Percentiles rank a stretch among this genome's conserved stretches.
These are phyloP conservation scores for Mayetiola destructor DNA, from an alignment of 2,888 invertebrate species.

Conservation along the genomic window DNA sequence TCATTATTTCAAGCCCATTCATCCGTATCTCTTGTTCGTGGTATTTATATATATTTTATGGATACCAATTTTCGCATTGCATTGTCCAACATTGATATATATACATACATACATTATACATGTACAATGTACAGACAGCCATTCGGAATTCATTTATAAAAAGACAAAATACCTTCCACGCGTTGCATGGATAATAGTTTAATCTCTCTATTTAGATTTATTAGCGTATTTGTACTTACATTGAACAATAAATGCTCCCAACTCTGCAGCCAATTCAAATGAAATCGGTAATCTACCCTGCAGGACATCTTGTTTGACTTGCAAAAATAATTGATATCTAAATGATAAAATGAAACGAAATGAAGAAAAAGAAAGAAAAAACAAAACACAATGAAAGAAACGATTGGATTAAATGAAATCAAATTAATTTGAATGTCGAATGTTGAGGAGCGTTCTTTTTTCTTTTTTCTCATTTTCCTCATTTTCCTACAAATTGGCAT, in stretches of 20 bases:
- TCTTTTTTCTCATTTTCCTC: neutral
- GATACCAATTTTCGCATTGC: no score
- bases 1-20: no score
- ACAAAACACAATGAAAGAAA: neutral
- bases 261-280: conserved; percentile 80
- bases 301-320: conserved; percentile 90
- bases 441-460: no score
- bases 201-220: conserved; percentile 1
- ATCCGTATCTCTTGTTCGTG: no score
- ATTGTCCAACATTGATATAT: no score
- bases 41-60: no score
- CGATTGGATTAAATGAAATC: neutral
- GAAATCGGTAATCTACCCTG: conserved; percentile 84
- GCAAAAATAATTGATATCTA: conserved; percentile 94
- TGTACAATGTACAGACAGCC: neutral
- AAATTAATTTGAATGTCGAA: neutral
- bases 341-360: conserved; percentile 20
- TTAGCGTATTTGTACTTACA: conserved; percentile 59
- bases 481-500: neutral
- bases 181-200: neutral
- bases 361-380: neutral
- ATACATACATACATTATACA: neutral
- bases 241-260: conserved; percentile 86
- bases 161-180: neutral
- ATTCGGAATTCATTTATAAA: neutral